phyloP scores from a whole-genome alignment of 2,113 vertebrate genomes.

The Phylloscopus trochiloides region DNA sequence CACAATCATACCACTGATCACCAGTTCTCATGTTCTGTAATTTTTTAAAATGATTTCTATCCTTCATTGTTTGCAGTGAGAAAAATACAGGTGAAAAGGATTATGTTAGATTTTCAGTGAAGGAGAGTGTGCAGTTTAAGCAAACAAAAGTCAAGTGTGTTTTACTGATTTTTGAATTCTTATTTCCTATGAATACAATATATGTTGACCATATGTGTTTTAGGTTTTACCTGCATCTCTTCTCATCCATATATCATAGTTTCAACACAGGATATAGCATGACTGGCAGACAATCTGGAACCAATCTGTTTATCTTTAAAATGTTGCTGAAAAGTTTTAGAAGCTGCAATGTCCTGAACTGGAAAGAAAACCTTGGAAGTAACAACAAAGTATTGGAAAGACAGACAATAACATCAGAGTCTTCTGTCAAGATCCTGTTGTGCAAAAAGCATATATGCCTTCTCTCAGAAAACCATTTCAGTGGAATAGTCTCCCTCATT shows the following conservation, averaged over 20 bases:
- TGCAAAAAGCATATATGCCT: not conserved
- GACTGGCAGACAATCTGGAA: slow-evolving; percentile 63
- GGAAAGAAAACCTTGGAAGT: slow-evolving; percentile 56
- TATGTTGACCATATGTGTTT: slow-evolving; percentile 56
- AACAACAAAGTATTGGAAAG: slow-evolving; percentile 59
- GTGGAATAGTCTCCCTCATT: slow-evolving; percentile 20
- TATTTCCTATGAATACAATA: slow-evolving; percentile 25
- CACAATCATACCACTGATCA: not conserved
- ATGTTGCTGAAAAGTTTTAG: slow-evolving; percentile 60
- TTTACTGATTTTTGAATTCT: not conserved
- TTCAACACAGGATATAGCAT: slow-evolving; percentile 54
- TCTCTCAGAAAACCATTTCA: slow-evolving; percentile 41
- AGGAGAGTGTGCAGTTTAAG: not conserved
- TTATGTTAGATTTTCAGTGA: not conserved
- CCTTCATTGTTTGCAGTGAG: not conserved
- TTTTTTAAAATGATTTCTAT: not conserved
- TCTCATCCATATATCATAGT: slow-evolving; percentile 42
- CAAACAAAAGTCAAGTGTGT: slow-evolving; percentile 1
- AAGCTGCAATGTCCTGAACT: slow-evolving; percentile 59
- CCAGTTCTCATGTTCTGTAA: not conserved
- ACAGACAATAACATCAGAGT: slow-evolving; percentile 23
- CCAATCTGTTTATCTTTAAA: slow-evolving; percentile 68
- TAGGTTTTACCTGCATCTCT: slow-evolving; percentile 54
- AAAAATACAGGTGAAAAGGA: not conserved
- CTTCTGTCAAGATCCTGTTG: slow-evolving; percentile 35